Percentiles rank a stretch among this genome's conserved stretches.
These are phyloP conservation scores for Lordiphosa stackelbergi DNA, from an alignment of 1,140 invertebrate genomes.

Conservation along the genomic window DNA sequence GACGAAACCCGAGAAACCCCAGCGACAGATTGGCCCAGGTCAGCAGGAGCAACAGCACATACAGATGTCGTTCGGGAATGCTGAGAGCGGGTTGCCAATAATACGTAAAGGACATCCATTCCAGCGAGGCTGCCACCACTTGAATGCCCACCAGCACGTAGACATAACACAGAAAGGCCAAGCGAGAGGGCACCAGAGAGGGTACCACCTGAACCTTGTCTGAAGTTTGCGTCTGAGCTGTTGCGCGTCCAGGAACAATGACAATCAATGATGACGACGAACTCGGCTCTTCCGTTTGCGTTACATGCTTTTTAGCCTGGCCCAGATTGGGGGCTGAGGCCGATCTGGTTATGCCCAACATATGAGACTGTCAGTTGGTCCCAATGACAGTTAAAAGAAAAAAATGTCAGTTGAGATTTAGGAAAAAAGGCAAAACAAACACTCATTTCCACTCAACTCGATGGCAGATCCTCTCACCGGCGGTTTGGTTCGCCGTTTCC, in stretches of 20 bases:
- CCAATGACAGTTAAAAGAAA: not conserved
- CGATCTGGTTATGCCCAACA: conserved; percentile 28
- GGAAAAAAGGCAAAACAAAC: not conserved
- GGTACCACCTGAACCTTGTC: too few species aligned
- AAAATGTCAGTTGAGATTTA: conserved; percentile 1
- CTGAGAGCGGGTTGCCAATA: conserved; percentile 24
- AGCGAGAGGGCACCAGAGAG: not conserved
- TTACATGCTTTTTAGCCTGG: not conserved
- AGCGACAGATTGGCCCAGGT: conserved; percentile 20
- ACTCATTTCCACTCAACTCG: too few species aligned
- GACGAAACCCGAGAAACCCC: conserved; percentile 40
- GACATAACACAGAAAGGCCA: conserved; percentile 31
- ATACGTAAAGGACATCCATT: conserved; percentile 43
- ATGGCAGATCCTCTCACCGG: too few species aligned
- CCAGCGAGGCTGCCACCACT: conserved; percentile 29
- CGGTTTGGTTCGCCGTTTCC: too few species aligned
- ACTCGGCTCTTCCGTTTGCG: not conserved
- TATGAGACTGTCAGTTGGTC: conserved; percentile 24
- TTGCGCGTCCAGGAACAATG: not conserved
- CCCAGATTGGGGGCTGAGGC: conserved; percentile 18
- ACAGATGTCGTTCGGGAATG: conserved; percentile 22
- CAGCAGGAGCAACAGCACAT: conserved; percentile 1
- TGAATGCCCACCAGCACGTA: conserved; percentile 31
- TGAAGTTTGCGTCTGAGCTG: conserved; percentile 4
- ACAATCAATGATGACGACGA: not conserved